A percentile compares a stretch with the other conserved stretches of the same genome.
phyloP scores from a whole-genome alignment of 2,797 vertebrate species.

The Gambelia wislizenii region DNA sequence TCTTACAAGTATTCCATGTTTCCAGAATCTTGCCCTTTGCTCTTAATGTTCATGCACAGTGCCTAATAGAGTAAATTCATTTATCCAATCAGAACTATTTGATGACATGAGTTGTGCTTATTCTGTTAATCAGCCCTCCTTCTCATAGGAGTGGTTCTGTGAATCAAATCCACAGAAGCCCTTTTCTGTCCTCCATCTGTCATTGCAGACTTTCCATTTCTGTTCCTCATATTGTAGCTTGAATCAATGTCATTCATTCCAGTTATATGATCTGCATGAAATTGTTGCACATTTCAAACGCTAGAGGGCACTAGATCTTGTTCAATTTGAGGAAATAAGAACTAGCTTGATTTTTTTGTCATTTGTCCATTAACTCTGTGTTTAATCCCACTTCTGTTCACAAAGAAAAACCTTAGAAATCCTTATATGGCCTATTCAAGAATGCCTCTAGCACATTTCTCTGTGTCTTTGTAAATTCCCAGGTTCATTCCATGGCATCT shows the following conservation, averaged over 20 bases:
- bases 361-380: neutral
- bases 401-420: neutral
- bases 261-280: neutral
- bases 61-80: neutral
- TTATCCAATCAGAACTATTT: neutral
- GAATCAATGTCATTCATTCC: neutral
- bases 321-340: neutral
- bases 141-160: neutral
- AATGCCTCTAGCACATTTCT: neutral
- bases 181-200: no score
- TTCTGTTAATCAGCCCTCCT: neutral
- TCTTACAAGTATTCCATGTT: neutral
- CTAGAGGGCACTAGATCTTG: slow-evolving; percentile 33
- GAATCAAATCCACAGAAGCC: neutral
- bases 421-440: neutral
- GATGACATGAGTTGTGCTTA: neutral
- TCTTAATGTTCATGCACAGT: neutral
- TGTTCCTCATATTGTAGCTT: neutral
- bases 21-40: neutral
- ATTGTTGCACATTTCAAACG: neutral
- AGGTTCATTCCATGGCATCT: neutral
- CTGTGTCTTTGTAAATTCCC: neutral
- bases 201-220: neutral
- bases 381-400: neutral
- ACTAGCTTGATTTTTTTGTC: neutral